Conservation (phyloP, 2,888 invertebrate species). For the Sinohyriopsis cumingii region DNA sequence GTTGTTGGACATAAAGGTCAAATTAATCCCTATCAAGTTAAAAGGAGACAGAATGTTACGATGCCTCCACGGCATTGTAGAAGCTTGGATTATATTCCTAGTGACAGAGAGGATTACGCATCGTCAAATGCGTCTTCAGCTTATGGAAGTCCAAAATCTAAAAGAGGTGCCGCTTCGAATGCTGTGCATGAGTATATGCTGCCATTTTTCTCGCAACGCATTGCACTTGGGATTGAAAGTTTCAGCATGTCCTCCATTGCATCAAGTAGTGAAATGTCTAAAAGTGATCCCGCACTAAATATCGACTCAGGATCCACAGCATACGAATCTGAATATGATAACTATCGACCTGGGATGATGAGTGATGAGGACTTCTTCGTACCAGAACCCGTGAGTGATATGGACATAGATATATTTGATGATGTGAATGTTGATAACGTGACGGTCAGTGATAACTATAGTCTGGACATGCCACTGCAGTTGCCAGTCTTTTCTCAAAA, state of each 20-base stretch:
- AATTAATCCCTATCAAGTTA: conserved; percentile 61
- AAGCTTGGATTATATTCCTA: conserved; percentile 69
- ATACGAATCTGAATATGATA: conserved; percentile 85
- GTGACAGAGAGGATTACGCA: conserved; percentile 64
- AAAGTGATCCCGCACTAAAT: conserved; percentile 68
- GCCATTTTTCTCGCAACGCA: conserved; percentile 53
- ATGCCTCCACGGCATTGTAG: conserved; percentile 65
- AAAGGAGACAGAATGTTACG: conserved; percentile 56
- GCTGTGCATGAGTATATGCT: conserved; percentile 45
- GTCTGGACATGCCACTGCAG: conserved; percentile 64
- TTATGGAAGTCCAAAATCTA: conserved; percentile 59
- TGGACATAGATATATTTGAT: conserved; percentile 70
- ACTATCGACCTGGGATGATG: conserved; percentile 75
- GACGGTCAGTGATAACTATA: conserved; percentile 68
- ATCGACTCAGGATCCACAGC: conserved; percentile 73
- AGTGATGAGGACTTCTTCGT: conserved; percentile 73
- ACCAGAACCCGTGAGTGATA: conserved; percentile 68
- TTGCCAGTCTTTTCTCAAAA: conserved; percentile 46
- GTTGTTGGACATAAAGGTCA: conserved; percentile 11
- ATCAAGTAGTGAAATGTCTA: conserved; percentile 69
- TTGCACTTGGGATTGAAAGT: conserved; percentile 59
- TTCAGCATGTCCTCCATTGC: conserved; percentile 68
- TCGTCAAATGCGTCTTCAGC: conserved; percentile 56
- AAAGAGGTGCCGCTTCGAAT: conserved; percentile 24
- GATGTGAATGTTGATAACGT: conserved; percentile 69